Evolutionary conservation across 2,888 invertebrate genomes (phyloP).

Genomic region (Scaeva pyrastri): DNA sequence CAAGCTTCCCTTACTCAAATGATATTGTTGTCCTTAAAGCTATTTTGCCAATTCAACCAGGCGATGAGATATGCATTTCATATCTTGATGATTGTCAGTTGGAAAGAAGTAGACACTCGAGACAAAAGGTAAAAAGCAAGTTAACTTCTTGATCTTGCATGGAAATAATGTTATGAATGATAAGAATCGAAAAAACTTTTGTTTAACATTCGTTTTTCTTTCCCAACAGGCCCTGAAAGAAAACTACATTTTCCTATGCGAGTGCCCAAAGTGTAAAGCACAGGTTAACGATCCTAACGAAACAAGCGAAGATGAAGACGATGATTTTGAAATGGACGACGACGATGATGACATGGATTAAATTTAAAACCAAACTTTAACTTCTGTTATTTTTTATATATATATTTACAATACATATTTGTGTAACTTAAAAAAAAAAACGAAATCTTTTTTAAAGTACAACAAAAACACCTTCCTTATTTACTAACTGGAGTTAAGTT

Average conservation of each 20-base stretch:
- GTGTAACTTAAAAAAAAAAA: slow-evolving; percentile 30
- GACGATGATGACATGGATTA: slow-evolving; percentile 78
- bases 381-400: slow-evolving; percentile 29
- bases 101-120: slow-evolving; percentile 92
- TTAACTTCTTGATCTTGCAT: not conserved
- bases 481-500: slow-evolving; percentile 87
- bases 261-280: slow-evolving; percentile 90
- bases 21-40: slow-evolving; percentile 90
- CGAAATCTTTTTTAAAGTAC: slow-evolving; percentile 15
- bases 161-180: not conserved
- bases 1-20: slow-evolving; percentile 93
- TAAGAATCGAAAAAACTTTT: not conserved
- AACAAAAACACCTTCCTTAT: slow-evolving; percentile 8
- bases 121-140: slow-evolving; percentile 88
- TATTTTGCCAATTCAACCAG: slow-evolving; percentile 88
- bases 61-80: slow-evolving; percentile 95
- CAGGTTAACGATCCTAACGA: slow-evolving; percentile 91
- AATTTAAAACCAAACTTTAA: slow-evolving; percentile 1
- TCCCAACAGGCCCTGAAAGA: slow-evolving; percentile 86
- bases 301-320: slow-evolving; percentile 92
- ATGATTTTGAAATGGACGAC: slow-evolving; percentile 84
- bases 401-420: slow-evolving; percentile 41
- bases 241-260: slow-evolving; percentile 92
- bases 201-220: not conserved
- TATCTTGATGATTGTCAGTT: slow-evolving; percentile 95